Evolutionary conservation across 2,797 vertebrate species (phyloP).

Genomic region (Oreochromis mossambicus): DNA sequence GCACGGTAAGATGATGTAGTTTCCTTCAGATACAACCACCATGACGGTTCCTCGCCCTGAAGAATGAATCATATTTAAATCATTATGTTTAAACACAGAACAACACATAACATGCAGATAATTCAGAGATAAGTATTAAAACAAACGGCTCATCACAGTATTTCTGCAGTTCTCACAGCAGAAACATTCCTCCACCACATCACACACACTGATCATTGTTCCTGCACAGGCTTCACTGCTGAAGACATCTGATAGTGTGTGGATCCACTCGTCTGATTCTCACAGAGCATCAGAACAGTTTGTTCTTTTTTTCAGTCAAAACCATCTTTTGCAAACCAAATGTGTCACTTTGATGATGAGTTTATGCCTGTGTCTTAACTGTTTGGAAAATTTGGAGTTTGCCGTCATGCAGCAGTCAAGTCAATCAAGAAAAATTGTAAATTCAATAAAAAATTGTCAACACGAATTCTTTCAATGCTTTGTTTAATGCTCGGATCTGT

Average conservation of each 20-base stretch:
- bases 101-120: not conserved
- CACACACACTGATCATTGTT: not conserved
- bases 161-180: too few relatives aligned
- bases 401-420: too few relatives aligned
- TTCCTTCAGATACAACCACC: not conserved
- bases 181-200: not conserved
- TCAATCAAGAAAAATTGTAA: too few relatives aligned
- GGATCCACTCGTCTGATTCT: accelerated
- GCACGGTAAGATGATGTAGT: accelerated
- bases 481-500: too few relatives aligned
- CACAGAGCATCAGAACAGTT: accelerated
- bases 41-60: not conserved
- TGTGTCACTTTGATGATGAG: too few relatives aligned
- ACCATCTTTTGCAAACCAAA: not conserved
- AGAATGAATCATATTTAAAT: accelerated
- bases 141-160: not conserved
- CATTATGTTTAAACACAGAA: not conserved
- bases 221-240: not conserved
- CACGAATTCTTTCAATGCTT: too few relatives aligned
- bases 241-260: not conserved
- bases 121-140: not conserved
- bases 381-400: too few relatives aligned
- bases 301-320: not conserved
- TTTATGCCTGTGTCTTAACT: too few relatives aligned
- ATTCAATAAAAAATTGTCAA: too few relatives aligned